These are phyloP conservation scores for Dromas ardeola DNA, from an alignment of 2,113 vertebrate species.

Conservation along the genomic window DNA sequence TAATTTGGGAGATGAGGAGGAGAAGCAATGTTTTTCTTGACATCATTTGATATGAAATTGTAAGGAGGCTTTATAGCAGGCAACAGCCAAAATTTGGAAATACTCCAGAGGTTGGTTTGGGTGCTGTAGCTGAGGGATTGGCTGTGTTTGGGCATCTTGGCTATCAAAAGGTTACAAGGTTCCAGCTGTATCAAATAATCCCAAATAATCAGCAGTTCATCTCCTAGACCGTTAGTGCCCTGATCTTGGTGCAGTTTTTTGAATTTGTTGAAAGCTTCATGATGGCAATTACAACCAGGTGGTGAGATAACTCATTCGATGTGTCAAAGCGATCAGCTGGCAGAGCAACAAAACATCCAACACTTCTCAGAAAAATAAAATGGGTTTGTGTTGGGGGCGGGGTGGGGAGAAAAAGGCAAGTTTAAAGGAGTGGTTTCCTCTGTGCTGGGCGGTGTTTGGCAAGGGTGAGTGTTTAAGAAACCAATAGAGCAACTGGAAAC, in stretches of 20 bases:
- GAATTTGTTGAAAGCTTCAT: conserved; percentile 2
- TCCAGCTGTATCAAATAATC: background rate
- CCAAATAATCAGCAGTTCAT: background rate
- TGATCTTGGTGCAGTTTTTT: background rate
- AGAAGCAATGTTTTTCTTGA: background rate
- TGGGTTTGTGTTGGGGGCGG: background rate
- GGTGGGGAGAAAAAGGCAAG: no score
- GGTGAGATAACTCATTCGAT: rapidly evolving
- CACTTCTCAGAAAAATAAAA: background rate
- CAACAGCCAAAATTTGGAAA: background rate
- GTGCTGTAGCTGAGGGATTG: background rate
- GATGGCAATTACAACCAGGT: conserved; percentile 26
- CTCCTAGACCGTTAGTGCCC: background rate
- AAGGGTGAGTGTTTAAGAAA: background rate
- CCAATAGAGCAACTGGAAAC: background rate
- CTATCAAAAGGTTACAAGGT: background rate
- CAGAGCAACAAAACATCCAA: background rate
- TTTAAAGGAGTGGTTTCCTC: background rate
- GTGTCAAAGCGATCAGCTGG: background rate
- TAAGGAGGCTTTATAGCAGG: background rate
- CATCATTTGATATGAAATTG: background rate
- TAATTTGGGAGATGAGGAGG: background rate
- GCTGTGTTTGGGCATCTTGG: background rate
- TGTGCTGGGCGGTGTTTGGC: background rate
- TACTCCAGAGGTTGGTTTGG: background rate